phyloP scores from a whole-genome alignment of 2,797 vertebrate genomes.

The Acridotheres tristis region DNA sequence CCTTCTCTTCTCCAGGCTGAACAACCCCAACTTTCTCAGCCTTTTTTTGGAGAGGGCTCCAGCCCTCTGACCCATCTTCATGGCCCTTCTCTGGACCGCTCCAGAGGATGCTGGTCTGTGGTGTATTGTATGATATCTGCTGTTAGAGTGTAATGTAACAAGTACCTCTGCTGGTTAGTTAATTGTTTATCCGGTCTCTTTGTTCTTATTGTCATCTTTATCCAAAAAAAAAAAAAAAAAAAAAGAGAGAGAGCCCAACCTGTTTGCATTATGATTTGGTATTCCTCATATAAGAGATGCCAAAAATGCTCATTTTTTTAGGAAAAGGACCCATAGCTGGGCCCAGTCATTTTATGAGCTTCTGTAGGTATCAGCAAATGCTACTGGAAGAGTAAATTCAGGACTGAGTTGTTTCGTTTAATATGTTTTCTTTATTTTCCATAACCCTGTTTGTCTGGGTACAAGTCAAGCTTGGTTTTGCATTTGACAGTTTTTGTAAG shows the following conservation, averaged over 20 bases:
- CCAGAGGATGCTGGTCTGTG: neutral
- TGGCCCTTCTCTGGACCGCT: neutral
- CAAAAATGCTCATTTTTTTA: neutral
- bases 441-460: neutral
- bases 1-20: neutral
- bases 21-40: neutral
- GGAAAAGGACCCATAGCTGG: neutral
- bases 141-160: neutral
- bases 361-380: neutral
- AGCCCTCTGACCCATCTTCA: neutral
- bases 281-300: neutral
- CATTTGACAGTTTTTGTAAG: neutral
- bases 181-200: neutral
- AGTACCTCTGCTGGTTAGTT: neutral
- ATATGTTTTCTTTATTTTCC: rapidly evolving
- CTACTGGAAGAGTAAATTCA: neutral
- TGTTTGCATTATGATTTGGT: neutral
- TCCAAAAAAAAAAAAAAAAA: neutral
- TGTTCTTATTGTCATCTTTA: neutral
- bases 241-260: neutral
- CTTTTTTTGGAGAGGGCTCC: neutral
- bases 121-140: neutral
- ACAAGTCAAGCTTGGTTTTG: neutral
- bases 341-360: neutral
- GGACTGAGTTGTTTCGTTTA: neutral